Conservation (phyloP, 2,797 vertebrate genomes). For the Tachyglossus aculeatus region DNA sequence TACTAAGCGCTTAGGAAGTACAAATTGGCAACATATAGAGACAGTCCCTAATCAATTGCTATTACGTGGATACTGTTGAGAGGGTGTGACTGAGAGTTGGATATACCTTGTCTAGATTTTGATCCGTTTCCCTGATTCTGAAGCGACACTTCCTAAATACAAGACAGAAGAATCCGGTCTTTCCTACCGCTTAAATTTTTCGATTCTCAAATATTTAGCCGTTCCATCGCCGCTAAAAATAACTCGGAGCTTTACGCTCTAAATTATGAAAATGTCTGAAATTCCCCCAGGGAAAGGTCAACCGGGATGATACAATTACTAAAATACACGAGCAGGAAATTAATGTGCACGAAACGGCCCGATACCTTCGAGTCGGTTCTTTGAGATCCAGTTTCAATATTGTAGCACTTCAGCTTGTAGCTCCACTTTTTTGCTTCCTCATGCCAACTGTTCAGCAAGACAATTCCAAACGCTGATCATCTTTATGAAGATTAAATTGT, state of each 20-base stretch:
- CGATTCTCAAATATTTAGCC: not conserved
- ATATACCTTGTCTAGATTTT: too few species aligned
- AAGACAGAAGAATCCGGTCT: too few species aligned
- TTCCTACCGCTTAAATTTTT: too few species aligned
- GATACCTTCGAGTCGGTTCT: not conserved
- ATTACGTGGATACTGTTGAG: too few species aligned
- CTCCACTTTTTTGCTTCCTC: not conserved
- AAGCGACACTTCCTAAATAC: too few species aligned
- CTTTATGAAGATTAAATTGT: conserved; percentile 59
- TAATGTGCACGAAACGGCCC: not conserved
- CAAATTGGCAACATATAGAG: too few species aligned
- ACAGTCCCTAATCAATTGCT: too few species aligned
- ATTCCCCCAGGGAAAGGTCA: not conserved
- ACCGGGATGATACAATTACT: not conserved
- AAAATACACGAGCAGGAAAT: not conserved
- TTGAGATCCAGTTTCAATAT: not conserved
- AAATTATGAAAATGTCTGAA: not conserved
- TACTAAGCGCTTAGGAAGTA: too few species aligned
- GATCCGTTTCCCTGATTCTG: too few species aligned
- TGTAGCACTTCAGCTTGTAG: not conserved
- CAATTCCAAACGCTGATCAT: conserved; percentile 41
- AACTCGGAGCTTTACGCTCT: not conserved
- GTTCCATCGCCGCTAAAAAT: not conserved
- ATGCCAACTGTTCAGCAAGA: not conserved
- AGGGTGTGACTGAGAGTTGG: too few species aligned